A percentile compares a stretch with the other conserved stretches of the same genome.
Evolutionary conservation across 92 coral and sea anemone species (phyloP).

Genomic region (Epizoanthus stellaris): DNA sequence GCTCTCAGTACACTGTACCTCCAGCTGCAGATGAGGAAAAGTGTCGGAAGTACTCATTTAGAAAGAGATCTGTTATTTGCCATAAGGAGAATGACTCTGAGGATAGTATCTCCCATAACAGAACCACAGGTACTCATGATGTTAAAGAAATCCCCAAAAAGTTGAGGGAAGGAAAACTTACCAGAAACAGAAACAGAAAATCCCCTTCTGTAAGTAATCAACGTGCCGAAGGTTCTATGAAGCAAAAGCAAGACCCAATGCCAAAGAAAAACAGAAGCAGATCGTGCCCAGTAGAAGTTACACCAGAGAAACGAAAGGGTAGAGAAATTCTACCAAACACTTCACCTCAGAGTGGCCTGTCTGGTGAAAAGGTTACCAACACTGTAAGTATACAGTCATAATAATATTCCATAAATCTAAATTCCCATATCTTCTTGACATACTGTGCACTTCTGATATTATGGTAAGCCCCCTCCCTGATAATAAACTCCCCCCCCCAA

Average conservation of each 20-base stretch:
- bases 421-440: no score
- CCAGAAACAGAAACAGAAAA: neutral
- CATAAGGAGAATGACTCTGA: neutral
- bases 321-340: neutral
- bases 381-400: neutral
- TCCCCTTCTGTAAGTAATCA: neutral
- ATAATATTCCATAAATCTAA: no score
- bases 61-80: neutral
- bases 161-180: neutral
- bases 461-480: no score
- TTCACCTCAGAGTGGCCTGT: neutral
- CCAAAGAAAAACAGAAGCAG: constrained; percentile 10
- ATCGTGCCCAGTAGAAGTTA: constrained; percentile 21
- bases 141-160: neutral
- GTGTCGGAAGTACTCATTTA: neutral
- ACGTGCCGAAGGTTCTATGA: neutral
- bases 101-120: neutral
- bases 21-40: neutral
- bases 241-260: neutral
- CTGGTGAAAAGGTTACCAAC: neutral
- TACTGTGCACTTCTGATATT: no score
- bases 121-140: neutral
- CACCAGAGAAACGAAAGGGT: neutral
- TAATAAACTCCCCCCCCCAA: no score
- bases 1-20: neutral